Evolutionary conservation across 2,888 invertebrate genomes (phyloP), one percentile per base, ranked within the genome.

Genomic region (Euzophera pinguis): DNA sequence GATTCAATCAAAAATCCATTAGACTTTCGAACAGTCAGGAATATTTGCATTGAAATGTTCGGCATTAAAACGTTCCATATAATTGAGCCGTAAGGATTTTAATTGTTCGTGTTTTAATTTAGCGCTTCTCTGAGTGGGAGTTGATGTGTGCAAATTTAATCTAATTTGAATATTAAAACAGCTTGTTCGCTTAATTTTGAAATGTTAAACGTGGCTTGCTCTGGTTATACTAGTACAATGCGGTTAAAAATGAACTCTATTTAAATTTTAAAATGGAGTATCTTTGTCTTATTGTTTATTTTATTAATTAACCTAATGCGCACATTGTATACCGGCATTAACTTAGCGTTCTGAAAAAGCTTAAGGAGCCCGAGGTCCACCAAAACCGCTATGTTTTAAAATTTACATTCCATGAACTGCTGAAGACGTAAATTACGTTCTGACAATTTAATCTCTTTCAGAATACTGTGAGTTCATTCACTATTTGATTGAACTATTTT

Each of bases 111-210:
- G 9, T 48, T 50, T 49, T 13, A 48, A 22, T 38, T 37, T 27
- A 9, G 5, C 5, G 13, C 13, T 16, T 38, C 37, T 38, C 17
- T 47, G 22, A 17, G 45, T 16, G 37, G 14, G 35, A 47, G 52
- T 37, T 53, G 53, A 59, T 55, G 35, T 54, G 55, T 54, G 55
- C 29, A 53, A 59, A 57, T 57, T 50, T 50, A 41, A 50, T 42
- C 41, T 50, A n/a, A 50, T 34, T 50, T 50, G 34, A 32, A 34
- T 42, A 42, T 32, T 42, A n/a, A 35, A 50, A 32, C 38, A 2
- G 32, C n/a, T 39, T 9, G 10, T 43, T 43, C 1, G 9, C 37
- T 35, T 35, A 12, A 22, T 43, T 3, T 16, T 13, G 7, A 34
- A 12, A 16, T 34, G 47, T 16, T n/a, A 13, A 47, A 12, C 22